Evolutionary conservation across 2,113 vertebrate genomes (phyloP), one percentile per base, ranked within the genome.

Genomic region (Procavia capensis): DNA sequence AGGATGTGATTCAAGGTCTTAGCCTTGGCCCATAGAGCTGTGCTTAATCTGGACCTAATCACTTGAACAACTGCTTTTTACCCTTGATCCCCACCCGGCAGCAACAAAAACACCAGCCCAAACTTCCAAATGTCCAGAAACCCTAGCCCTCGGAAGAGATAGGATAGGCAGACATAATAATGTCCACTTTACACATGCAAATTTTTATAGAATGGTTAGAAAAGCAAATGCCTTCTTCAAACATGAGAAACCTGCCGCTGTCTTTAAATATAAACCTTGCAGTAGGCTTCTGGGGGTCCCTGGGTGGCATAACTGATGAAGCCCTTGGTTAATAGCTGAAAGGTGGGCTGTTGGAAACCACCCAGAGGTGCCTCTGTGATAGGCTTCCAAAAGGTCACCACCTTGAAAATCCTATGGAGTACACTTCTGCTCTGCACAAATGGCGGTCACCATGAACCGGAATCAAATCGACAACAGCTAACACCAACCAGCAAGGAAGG

Each of bases 11-110:
- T 80, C 91, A 45, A 84, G 93, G 63, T n/a, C 92, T 59, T 85
- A 22, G 88, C 70, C 93, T 88, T 10, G 1, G 20, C 72, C 88
- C 27, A 3, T 1, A 54, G 86, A 70, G 85, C 82, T 47, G 34
- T 4, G 1, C 59, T 94, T 94, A 93, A 86, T 95, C 95, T 96
- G 85, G 50, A 86, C 83, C 90, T 84, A 89, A 93, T 90, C 78
- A 61, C 75, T 45, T 29, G 22, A 68, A 94, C 96, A 96, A 95
- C 95, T 97, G 96, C 79, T 92, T 57, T 70, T 57, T 66, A 74
- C 82, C 81, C 84, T 81, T 66, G 80, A 82, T 95, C 39, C 50
- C 92, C 97, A 95, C 97, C 92, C 93, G 84, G 81, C 87, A 86
- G 93, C 63, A 27, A 54, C 10, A 39, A 61, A 94, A 93, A 93